Evolutionary conservation across 2,888 invertebrate genomes (phyloP), one percentile per base, ranked within the genome.

Genomic region (Listrodromus nycthemerus): DNA sequence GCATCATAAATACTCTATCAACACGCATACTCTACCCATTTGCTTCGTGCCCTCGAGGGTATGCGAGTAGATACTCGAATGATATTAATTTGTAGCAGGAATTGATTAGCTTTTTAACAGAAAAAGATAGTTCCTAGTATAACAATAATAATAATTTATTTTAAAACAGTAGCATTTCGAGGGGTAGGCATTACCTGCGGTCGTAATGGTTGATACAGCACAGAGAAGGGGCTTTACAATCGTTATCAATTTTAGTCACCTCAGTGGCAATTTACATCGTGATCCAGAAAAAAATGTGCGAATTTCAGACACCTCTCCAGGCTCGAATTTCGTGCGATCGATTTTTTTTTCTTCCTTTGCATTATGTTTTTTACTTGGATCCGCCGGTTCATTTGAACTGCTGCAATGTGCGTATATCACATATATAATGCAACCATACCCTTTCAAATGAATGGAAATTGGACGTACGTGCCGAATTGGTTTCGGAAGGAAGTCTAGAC

Each of bases 391-490:
- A 74, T 74, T 48, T 33, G 30, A 5, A 45, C 45, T 7, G 58
- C 27, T 24, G 19, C 21, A 63, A 4, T 24, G 37, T 61, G 61
- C 61, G 69, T 58, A 50, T 66, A 45, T 55, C 55, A 30, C 19
- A 69, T 52, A 30, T 58, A 41, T 45, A 55, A 41, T n/a, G 33
- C 55, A 65, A 65, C 21, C 19, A 37, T 21, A 63, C 27, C 63
- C 16, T 19, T 66, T 55, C 19, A 19, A 79, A 79, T 70, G 75
- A 83, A 83, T 58, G 79, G 30, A 58, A 19, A 79, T 75, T 48
- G 63, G 67, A 58, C 45, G 58, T 58, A 63, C 66, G 69, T 21
- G 69, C 24, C 48, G 69, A 24, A 69, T 69, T 48, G 45, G 33
- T 50, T 63, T 19, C 10, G 58, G 41, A 30, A 37, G 63, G 45